Evolutionary conservation across 2,888 invertebrate genomes (phyloP), one percentile per base, ranked within the genome.

Genomic region (Eledona agricola): DNA sequence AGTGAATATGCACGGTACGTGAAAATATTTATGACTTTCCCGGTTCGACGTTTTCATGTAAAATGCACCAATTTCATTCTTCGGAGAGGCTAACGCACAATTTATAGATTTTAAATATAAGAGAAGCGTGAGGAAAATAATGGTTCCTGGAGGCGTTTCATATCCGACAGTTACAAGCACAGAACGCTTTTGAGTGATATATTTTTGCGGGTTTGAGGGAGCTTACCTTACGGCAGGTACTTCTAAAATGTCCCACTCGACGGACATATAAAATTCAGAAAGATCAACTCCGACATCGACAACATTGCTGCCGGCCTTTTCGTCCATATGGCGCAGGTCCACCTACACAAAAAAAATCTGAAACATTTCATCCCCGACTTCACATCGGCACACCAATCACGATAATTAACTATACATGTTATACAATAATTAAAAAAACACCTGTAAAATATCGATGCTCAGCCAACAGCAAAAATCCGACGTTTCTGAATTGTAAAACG

Each of bases 161-260:
- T n/a, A n/a, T n/a, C n/a, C n/a, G n/a, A n/a, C n/a, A n/a, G n/a
- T n/a, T n/a, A n/a, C n/a, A n/a, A n/a, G n/a, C n/a, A n/a, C n/a
- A n/a, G n/a, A 25, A 11, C 11, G 25, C 25, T 9, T 7, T 25
- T 25, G 9, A 9, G 9, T 25, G 25, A 4, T 25, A 11, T 25
- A 25, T 25, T 5, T 25, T 1, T 25, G 11, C 11, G 9, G 25
- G n/a, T 29, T 29, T 6, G 11, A 5, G 12, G 4, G 2, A 7
- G 67, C 79, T 80, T 74, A 90, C 91, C 93, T 88, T 62, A 93
- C 91, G 62, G 93, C 93, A 62, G 93, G 94, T 72, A 96, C 97
- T 80, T 94, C 93, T 58, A 98, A 82, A 69, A 98, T 95, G 79
- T 98, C 98, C 98, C 98, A 98, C 79, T 98, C 97, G 45, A 97